phyloP scores from a whole-genome alignment of 2,888 invertebrate species.

The Sphaerophoria taeniata region DNA sequence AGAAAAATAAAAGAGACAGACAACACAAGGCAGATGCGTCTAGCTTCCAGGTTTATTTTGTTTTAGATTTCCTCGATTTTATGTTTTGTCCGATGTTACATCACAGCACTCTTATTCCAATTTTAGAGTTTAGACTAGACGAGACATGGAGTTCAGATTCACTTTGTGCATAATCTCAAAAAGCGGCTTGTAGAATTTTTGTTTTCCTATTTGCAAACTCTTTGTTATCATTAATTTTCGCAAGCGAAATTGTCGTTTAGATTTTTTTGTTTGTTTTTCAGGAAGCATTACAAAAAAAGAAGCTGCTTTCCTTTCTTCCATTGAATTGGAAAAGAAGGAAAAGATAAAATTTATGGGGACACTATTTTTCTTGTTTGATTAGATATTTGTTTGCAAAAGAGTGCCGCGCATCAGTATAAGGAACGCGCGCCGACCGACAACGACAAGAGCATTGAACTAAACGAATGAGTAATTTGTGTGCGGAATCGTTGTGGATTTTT shows the following conservation, averaged over 20 bases:
- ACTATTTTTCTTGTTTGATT: slow-evolving; percentile 48
- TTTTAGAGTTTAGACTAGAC: too few relatives aligned
- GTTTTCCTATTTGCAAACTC: slow-evolving; percentile 13
- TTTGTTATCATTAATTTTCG: slow-evolving; percentile 62
- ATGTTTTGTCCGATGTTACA: slow-evolving; percentile 29
- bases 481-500: too few relatives aligned
- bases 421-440: not conserved
- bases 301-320: not conserved
- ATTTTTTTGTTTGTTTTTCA: too few relatives aligned
- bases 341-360: slow-evolving; percentile 37
- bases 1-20: slow-evolving; percentile 50
- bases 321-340: not conserved
- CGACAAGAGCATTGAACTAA: slow-evolving; percentile 44
- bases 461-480: too few relatives aligned
- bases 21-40: slow-evolving; percentile 40
- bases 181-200: slow-evolving; percentile 40
- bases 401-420: slow-evolving; percentile 22
- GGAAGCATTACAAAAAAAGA: slow-evolving; percentile 29
- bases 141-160: slow-evolving; percentile 30
- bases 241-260: slow-evolving; percentile 43
- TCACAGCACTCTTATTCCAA: slow-evolving; percentile 31
- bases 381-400: slow-evolving; percentile 45
- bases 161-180: slow-evolving; percentile 35
- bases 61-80: not conserved
- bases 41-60: not conserved